Evolutionary conservation across 2,113 vertebrate species (phyloP).

Genomic region (Syngnathus typhle): DNA sequence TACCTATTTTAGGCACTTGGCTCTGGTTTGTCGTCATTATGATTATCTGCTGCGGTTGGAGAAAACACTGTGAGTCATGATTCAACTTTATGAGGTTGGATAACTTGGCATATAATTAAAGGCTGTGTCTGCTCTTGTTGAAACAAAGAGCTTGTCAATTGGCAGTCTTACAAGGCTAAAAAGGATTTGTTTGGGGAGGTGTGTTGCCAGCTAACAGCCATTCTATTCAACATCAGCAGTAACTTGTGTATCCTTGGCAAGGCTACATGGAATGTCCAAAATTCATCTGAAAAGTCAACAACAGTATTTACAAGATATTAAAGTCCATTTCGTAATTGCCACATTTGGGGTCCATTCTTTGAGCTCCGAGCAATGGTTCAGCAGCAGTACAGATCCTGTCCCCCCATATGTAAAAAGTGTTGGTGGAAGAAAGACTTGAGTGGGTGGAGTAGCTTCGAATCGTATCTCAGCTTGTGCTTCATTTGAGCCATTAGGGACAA

Average conservation of each 20-base stretch:
- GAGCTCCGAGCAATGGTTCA: conserved; percentile 33
- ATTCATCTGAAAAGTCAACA: conserved; percentile 68
- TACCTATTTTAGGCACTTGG: conserved; percentile 57
- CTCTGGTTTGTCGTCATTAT: conserved; percentile 15
- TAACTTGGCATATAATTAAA: conserved; percentile 28
- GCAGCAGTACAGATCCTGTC: conserved; percentile 35
- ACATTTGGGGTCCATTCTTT: conserved; percentile 61
- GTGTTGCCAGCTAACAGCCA: not conserved
- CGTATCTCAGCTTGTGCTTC: conserved; percentile 56
- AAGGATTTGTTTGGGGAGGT: conserved; percentile 15
- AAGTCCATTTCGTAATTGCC: conserved; percentile 45
- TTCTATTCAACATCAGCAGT: conserved; percentile 32
- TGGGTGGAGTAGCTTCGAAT: conserved; percentile 57
- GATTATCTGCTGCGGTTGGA: conserved; percentile 31
- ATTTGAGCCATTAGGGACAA: conserved; percentile 50
- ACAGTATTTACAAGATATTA: conserved; percentile 64
- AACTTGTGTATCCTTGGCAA: conserved; percentile 52
- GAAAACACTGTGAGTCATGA: conserved; percentile 47
- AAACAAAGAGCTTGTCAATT: conserved; percentile 15
- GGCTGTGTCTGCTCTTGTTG: conserved; percentile 45
- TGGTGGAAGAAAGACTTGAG: conserved; percentile 33
- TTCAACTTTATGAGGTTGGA: conserved; percentile 17
- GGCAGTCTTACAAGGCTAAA: conserved; percentile 13
- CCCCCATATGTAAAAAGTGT: conserved; percentile 38
- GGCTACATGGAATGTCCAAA: conserved; percentile 63